phyloP scores from a whole-genome alignment of 2,113 vertebrate genomes.

The Chroicocephalus ridibundus region DNA sequence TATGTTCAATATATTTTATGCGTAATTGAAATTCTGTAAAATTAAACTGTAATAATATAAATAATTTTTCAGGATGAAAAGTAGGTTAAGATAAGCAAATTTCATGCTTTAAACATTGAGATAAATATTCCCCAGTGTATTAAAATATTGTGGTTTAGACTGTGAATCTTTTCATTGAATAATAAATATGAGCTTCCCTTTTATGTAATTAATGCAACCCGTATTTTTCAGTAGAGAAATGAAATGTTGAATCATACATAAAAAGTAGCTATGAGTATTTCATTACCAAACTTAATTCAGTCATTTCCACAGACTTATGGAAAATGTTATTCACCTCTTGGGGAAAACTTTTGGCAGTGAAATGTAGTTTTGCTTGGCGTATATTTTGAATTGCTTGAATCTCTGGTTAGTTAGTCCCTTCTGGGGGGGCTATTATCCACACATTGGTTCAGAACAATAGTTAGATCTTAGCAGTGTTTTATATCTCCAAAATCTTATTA shows the following conservation, averaged over 20 bases:
- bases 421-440: neutral
- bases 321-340: constrained; percentile 75
- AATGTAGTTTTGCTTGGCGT: constrained; percentile 70
- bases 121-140: constrained; percentile 59
- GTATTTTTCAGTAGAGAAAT: constrained; percentile 69
- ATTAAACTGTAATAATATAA: constrained; percentile 58
- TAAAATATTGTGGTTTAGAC: constrained; percentile 65
- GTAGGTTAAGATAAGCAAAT: constrained; percentile 68
- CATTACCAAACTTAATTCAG: constrained; percentile 73
- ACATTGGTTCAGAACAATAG: neutral
- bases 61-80: constrained; percentile 60
- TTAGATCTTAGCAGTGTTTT: neutral
- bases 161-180: constrained; percentile 72
- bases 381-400: constrained; percentile 58
- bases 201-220: constrained; percentile 73
- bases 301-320: constrained; percentile 70
- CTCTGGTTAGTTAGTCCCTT: constrained; percentile 49
- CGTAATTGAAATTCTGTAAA: constrained; percentile 63
- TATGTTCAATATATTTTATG: constrained; percentile 44
- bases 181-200: constrained; percentile 69
- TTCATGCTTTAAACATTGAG: constrained; percentile 68
- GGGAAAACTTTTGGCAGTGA: constrained; percentile 68
- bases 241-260: constrained; percentile 72
- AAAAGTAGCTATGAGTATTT: constrained; percentile 71
- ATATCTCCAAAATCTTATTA: neutral